Evolutionary conservation across 1,140 invertebrate species (phyloP), one percentile per base, ranked within the genome.

Genomic region (Myzus persicae): DNA sequence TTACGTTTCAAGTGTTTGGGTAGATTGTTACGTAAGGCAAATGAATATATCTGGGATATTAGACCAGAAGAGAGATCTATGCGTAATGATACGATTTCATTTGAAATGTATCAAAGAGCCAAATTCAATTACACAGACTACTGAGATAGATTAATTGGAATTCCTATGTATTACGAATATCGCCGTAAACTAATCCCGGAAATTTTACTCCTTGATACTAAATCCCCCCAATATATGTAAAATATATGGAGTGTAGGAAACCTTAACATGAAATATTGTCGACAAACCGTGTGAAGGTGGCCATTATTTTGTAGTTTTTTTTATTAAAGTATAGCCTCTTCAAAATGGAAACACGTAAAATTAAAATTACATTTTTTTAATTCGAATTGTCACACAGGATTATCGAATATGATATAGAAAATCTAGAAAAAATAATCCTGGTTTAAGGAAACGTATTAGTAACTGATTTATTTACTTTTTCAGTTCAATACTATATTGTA

Each of bases 1-100:
- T 76, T 76, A 76, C 59, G 59, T 76, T 76, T 76, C 59, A 76
- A 76, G n/a, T 76, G 59, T 76, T 76, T n/a, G 59, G n/a, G 31
- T 76, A 76, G 59, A 76, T 76, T 36, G 31, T n/a, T 76, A 76
- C 59, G 14, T 76, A 76, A 76, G 14, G 59, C 59, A 76, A 76
- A 76, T 76, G 14, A 76, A 76, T 76, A 76, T 76, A 76, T 18
- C 59, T 36, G 31, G 14, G 31, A 76, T 76, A 76, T 76, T 76
- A n/a, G 31, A 76, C 14, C 31, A 76, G n/a, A n/a, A 76, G n/a
- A 3, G 7, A n/a, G 59, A 76, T 76, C n/a, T 76, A 76, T 76
- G n/a, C 59, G 31, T n/a, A 76, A 76, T 76, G 59, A 76, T 76
- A 76, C 59, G n/a, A n/a, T n/a, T 76, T n/a, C 31, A 76, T n/a